phyloP scores from a whole-genome alignment of 2,113 vertebrate genomes.

The Pleuronectes platessa region DNA sequence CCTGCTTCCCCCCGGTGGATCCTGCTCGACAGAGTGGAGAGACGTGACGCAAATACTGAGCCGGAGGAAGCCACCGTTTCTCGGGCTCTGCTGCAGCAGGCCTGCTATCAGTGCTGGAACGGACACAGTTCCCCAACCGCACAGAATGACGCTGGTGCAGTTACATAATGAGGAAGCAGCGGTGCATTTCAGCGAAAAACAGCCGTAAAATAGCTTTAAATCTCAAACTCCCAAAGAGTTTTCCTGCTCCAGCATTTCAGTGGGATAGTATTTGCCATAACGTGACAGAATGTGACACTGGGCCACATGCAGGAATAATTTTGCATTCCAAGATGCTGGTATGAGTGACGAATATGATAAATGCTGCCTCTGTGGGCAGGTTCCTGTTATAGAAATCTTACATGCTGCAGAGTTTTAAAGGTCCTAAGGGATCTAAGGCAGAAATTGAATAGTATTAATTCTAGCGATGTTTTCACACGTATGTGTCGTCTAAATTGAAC shows the following conservation, averaged over 20 bases:
- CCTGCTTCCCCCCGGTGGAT: slow-evolving; percentile 32
- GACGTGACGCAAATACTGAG: slow-evolving; percentile 59
- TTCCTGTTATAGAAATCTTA: no score
- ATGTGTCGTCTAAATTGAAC: no score
- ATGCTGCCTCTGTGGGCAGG: no score
- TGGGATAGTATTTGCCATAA: background rate
- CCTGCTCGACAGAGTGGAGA: slow-evolving; percentile 36
- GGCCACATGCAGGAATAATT: background rate
- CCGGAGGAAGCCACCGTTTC: slow-evolving; percentile 26
- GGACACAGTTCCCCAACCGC: slow-evolving; percentile 23
- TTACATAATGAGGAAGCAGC: slow-evolving; percentile 49
- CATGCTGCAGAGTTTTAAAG: no score
- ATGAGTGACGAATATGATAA: no score
- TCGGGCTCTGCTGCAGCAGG: slow-evolving; percentile 22
- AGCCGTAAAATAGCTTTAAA: slow-evolving; percentile 4
- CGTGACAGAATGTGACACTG: background rate
- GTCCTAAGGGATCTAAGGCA: no score
- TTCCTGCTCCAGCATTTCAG: background rate
- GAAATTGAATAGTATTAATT: no score
- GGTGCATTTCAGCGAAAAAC: slow-evolving; percentile 2
- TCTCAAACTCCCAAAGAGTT: background rate
- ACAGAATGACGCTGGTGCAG: slow-evolving; percentile 24
- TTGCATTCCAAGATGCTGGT: background rate
- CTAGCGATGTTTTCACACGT: no score
- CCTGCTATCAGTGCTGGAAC: slow-evolving; percentile 46